Evolutionary conservation across 2,888 invertebrate genomes (phyloP).

Genomic region (Emesis furor): DNA sequence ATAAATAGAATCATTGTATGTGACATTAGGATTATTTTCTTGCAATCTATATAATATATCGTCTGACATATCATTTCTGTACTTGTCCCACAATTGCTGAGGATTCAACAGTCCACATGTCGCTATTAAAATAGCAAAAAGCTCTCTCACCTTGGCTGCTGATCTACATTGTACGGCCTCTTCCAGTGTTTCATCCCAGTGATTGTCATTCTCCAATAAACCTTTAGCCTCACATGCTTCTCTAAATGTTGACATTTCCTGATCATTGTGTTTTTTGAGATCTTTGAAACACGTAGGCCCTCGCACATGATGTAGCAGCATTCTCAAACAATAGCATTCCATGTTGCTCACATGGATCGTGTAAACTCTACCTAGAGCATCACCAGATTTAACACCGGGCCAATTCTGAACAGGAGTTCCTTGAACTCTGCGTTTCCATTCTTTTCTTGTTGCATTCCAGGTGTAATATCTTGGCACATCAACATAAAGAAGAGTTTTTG

Average conservation of each 20-base stretch:
- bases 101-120: conserved; percentile 71
- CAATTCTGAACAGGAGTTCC: conserved; percentile 64
- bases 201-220: conserved; percentile 76
- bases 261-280: conserved; percentile 77
- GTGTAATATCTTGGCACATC: conserved; percentile 77
- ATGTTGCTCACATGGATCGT: conserved; percentile 71
- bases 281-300: conserved; percentile 63
- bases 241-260: conserved; percentile 74
- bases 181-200: conserved; percentile 32
- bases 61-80: conserved; percentile 40
- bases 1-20: conserved; percentile 62
- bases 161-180: conserved; percentile 75
- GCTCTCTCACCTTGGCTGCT: conserved; percentile 58
- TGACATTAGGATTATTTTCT: conserved; percentile 47
- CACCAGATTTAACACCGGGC: conserved; percentile 64
- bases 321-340: conserved; percentile 68
- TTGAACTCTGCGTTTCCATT: conserved; percentile 73
- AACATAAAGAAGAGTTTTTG: conserved; percentile 79
- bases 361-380: conserved; percentile 74
- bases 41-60: conserved; percentile 40
- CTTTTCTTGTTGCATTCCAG: conserved; percentile 64
- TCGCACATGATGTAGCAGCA: conserved; percentile 64
- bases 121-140: conserved; percentile 69
- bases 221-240: conserved; percentile 76
- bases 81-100: conserved; percentile 67